Evolutionary conservation across 2,888 invertebrate genomes (phyloP).

Genomic region (Erebia palarica): DNA sequence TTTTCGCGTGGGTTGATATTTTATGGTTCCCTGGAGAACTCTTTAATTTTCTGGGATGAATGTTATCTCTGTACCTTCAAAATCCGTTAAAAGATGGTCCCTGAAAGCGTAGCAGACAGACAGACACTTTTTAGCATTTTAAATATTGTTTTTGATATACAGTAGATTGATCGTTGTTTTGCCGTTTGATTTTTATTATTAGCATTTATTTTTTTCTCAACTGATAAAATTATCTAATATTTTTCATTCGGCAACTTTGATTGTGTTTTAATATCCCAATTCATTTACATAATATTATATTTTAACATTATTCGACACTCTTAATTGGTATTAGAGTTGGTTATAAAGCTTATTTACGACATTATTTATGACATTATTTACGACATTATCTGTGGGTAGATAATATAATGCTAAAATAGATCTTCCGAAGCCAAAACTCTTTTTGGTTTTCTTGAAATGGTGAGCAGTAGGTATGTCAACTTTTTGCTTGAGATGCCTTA

Average conservation of each 20-base stretch:
- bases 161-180: too few relatives aligned
- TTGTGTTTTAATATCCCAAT: conserved; percentile 35
- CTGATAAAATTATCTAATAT: conserved; percentile 20
- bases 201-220: conserved; percentile 18
- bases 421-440: background rate
- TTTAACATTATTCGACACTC: conserved; percentile 7
- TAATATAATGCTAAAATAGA: background rate
- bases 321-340: conserved; percentile 8
- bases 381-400: conserved; percentile 11
- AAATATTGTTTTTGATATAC: too few relatives aligned
- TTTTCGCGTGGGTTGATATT: too few relatives aligned
- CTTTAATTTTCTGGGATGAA: too few relatives aligned
- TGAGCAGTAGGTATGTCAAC: background rate
- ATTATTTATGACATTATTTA: conserved; percentile 6
- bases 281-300: conserved; percentile 25
- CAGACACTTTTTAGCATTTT: too few relatives aligned
- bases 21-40: too few relatives aligned
- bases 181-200: background rate
- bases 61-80: too few relatives aligned
- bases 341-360: conserved; percentile 7
- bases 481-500: background rate
- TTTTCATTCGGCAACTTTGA: conserved; percentile 36
- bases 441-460: background rate
- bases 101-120: too few relatives aligned
- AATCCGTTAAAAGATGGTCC: too few relatives aligned